These are phyloP conservation scores for Sinocyclocheilus anshuiensis DNA, from an alignment of 2,113 vertebrate genomes.

Conservation along the genomic window DNA sequence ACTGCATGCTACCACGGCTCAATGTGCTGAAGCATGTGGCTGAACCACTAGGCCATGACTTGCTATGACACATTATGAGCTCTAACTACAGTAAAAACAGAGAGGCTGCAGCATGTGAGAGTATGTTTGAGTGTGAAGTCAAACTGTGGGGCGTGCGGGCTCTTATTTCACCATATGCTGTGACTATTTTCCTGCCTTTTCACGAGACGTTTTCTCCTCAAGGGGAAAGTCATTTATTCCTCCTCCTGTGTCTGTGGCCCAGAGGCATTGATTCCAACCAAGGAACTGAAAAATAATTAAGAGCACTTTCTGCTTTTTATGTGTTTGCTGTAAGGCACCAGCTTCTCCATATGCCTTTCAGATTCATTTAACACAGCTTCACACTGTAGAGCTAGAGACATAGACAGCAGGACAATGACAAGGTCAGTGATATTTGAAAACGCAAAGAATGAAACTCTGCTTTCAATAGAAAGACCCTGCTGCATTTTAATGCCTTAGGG, in stretches of 20 bases:
- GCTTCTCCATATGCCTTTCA: slow-evolving; percentile 40
- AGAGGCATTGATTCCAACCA: slow-evolving; percentile 37
- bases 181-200: slow-evolving; percentile 21
- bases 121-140: not conserved
- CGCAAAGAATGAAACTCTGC: not conserved
- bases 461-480: not conserved
- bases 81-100: not conserved
- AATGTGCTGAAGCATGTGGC: not conserved
- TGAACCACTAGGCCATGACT: not conserved
- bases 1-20: not conserved
- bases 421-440: slow-evolving; percentile 37
- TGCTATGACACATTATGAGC: not conserved
- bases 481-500: not conserved
- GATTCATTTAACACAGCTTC: not conserved
- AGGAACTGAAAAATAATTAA: slow-evolving; percentile 49
- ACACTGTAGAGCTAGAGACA: not conserved
- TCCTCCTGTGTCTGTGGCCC: slow-evolving; percentile 21
- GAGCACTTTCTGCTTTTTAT: slow-evolving; percentile 40
- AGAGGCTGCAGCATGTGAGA: not conserved
- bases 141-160: not conserved
- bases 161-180: slow-evolving; percentile 42
- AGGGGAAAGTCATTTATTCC: slow-evolving; percentile 26
- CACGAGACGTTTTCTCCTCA: slow-evolving; percentile 15
- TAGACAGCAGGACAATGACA: not conserved
- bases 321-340: slow-evolving; percentile 34